phyloP scores from a whole-genome alignment of 2,888 invertebrate species.

The Phymatocera aterrima region DNA sequence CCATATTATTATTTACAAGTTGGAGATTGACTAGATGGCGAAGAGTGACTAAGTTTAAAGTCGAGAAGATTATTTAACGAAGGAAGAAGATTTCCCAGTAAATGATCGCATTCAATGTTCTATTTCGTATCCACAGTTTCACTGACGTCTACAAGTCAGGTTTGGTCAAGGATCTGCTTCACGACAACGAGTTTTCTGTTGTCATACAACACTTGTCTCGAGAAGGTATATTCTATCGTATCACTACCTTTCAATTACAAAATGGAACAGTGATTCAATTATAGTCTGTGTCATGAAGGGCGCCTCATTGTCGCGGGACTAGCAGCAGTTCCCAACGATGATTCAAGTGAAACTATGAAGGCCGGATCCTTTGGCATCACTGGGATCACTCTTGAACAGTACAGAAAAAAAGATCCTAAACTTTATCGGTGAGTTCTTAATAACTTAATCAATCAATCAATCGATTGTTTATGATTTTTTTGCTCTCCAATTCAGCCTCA shows the following conservation, averaged over 20 bases:
- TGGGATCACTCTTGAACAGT: conserved; percentile 76
- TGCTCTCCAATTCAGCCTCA: neutral
- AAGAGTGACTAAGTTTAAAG: no score
- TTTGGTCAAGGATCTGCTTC: conserved; percentile 61
- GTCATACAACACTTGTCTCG: conserved; percentile 67
- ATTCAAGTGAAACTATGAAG: conserved; percentile 70
- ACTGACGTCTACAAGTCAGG: conserved; percentile 65
- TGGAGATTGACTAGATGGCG: no score
- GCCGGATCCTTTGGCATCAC: conserved; percentile 75
- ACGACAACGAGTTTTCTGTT: conserved; percentile 67
- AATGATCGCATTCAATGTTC: neutral
- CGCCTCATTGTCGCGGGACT: conserved; percentile 71
- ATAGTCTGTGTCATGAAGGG: conserved; percentile 57
- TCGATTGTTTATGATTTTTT: neutral
- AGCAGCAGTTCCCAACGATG: conserved; percentile 70
- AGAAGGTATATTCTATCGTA: conserved; percentile 60
- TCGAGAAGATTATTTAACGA: conserved; percentile 17
- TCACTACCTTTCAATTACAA: conserved; percentile 13
- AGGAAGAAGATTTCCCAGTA: conserved; percentile 15
- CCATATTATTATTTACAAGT: no score
- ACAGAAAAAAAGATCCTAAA: conserved; percentile 75
- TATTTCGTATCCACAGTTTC: conserved; percentile 62
- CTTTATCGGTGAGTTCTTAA: conserved; percentile 75
- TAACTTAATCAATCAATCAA: neutral
- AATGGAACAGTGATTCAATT: conserved; percentile 48